phyloP scores from a whole-genome alignment of 1,140 invertebrate species.

The Drosophila kohkoa region DNA sequence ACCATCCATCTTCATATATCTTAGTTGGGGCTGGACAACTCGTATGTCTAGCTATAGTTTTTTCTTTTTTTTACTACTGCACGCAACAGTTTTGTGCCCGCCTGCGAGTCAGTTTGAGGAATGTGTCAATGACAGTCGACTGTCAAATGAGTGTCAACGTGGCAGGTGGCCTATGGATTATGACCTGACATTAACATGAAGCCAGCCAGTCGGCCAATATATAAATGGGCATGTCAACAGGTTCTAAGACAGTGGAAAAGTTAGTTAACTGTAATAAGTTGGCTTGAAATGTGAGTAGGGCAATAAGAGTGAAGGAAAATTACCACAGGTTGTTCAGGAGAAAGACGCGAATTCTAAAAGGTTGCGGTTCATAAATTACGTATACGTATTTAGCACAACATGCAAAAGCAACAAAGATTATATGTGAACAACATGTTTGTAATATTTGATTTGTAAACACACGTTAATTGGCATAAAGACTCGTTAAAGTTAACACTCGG shows the following conservation, averaged over 20 bases:
- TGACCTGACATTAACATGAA: conserved; percentile 50
- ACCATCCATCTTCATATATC: conserved; percentile 46
- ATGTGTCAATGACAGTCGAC: conserved; percentile 52
- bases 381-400: not conserved
- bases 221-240: conserved; percentile 44
- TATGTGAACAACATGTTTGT: not conserved
- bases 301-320: not conserved
- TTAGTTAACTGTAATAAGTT: not conserved
- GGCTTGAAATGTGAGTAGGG: not conserved
- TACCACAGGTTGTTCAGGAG: too few relatives aligned
- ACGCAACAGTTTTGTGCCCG: conserved; percentile 42
- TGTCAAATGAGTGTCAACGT: conserved; percentile 58
- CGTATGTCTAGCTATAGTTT: conserved; percentile 15
- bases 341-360: too few relatives aligned
- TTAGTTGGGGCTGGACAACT: conserved; percentile 19
- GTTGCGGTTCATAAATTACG: not conserved
- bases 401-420: not conserved
- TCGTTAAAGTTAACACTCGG: not conserved
- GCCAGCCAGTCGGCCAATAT: conserved; percentile 31
- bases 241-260: not conserved
- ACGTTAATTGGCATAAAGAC: conserved; percentile 34
- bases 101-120: conserved; percentile 15
- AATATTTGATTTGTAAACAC: not conserved
- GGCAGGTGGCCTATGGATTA: conserved; percentile 42
- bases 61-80: conserved; percentile 14